phyloP scores from a whole-genome alignment of 2,113 vertebrate species.

The Eretmochelys imbricata region DNA sequence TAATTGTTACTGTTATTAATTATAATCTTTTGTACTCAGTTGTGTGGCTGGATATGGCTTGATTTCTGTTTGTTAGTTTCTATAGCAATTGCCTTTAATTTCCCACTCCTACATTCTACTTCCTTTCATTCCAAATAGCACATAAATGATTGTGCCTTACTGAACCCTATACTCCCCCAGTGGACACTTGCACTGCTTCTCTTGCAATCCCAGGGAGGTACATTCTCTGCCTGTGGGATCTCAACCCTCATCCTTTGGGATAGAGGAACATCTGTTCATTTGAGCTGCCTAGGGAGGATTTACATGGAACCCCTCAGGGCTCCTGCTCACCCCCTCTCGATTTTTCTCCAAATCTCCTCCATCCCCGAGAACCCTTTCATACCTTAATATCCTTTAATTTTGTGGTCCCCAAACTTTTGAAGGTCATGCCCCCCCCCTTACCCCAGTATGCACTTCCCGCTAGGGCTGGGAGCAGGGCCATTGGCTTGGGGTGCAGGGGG shows the following conservation, averaged over 20 bases:
- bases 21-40: background rate
- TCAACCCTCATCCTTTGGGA: background rate
- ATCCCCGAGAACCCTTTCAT: background rate
- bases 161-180: background rate
- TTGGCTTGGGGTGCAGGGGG: too few species aligned
- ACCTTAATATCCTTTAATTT: background rate
- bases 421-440: too few species aligned
- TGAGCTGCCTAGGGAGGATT: background rate
- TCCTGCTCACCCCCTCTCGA: background rate
- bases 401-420: too few species aligned
- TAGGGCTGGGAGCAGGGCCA: too few species aligned
- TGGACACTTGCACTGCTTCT: background rate
- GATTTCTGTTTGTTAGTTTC: background rate
- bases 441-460: too few species aligned
- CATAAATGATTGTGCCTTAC: background rate
- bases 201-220: background rate
- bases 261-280: background rate
- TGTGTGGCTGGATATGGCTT: background rate
- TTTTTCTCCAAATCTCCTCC: background rate
- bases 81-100: background rate
- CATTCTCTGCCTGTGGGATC: background rate
- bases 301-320: background rate
- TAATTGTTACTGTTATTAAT: too few species aligned
- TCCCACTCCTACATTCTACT: background rate
- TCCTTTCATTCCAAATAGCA: background rate